phyloP scores from a whole-genome alignment of 2,113 vertebrate species.

The Hystrix brachyura region DNA sequence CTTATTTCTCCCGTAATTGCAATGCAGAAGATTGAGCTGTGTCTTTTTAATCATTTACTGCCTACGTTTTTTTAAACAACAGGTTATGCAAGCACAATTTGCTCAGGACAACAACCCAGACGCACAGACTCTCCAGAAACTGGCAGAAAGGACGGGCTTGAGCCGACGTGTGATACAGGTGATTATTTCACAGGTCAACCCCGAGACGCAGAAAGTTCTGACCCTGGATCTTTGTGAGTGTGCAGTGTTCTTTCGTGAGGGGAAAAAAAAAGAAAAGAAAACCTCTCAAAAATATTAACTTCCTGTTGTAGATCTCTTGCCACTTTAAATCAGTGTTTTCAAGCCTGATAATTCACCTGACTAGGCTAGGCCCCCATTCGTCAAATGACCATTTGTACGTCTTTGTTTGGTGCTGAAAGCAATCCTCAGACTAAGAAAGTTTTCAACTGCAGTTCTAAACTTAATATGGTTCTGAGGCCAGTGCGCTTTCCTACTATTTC shows the following conservation, averaged over 20 bases:
- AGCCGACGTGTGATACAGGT: constrained; percentile 99
- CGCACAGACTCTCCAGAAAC: constrained; percentile 97
- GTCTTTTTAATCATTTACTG: constrained; percentile 18
- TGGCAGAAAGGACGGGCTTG: constrained; percentile 98
- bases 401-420: not conserved
- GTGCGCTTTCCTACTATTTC: not conserved
- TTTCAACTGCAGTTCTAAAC: not conserved
- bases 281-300: constrained; percentile 23
- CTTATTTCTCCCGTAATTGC: not conserved
- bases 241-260: not conserved
- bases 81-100: constrained; percentile 99
- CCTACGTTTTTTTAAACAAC: constrained; percentile 54
- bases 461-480: not conserved
- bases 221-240: not conserved
- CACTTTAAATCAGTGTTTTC: not conserved
- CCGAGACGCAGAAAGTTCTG: not conserved
- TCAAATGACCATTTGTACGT: not conserved
- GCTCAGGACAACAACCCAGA: constrained; percentile 99
- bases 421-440: not conserved
- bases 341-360: not conserved
- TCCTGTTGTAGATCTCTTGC: constrained; percentile 2
- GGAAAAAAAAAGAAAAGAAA: constrained; percentile 10
- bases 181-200: constrained; percentile 48
- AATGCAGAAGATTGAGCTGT: not conserved
- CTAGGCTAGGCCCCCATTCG: not conserved